Base-by-base conservation (phyloP, 23 tunicate species). In the Aplidium turbinatum region DNA sequence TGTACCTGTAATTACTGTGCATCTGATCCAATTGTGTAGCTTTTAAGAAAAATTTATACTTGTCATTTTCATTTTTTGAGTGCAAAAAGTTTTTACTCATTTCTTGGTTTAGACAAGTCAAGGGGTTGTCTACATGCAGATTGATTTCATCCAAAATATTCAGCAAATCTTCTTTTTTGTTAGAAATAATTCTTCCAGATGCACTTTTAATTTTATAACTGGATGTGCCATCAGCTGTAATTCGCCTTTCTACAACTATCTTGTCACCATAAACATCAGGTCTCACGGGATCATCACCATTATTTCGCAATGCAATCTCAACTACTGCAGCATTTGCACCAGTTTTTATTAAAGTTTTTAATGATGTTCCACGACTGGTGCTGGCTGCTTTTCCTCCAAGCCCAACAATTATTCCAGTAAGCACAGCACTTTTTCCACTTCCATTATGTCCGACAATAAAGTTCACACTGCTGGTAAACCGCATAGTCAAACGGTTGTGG, bases 341-440 rank as follows among this genome's bases (percentile, higher is more conserved):
- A 69, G 84, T 82, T 67, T 84, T 91, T 16, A 91, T 91, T 31
- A 91, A 52, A 5, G 90, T 84, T 73, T 91, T 91, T 29, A 91
- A 57, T 24, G 89, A 82, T 4, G 91, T 80, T 45, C 97, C 97
- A 22, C 97, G 73, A 57, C 86, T 91, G 30, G 97, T 91, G 50
- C 86, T 91, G 40, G 80, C 75, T 48, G 91, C 83, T 73, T 91
- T 84, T 7, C 97, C 97, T 29, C 97, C 97, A 47, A 91, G 69
- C 0, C 90, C 97, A 33, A 91, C 86, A 22, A 91, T 64, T 3
- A 91, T 48, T n/a, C 92, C 97, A 20, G 91, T 84, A 6, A 91
- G 47, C 23, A 91, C 78, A 2, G 97, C 97, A 84, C 97, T 91
- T 84, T 91, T 91, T 48, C 97, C 97, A 73, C 97, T 91, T 1